These are phyloP conservation scores for Sinentomon sp. DNA, from an alignment of 2,888 invertebrate genomes.

Conservation along the genomic window DNA sequence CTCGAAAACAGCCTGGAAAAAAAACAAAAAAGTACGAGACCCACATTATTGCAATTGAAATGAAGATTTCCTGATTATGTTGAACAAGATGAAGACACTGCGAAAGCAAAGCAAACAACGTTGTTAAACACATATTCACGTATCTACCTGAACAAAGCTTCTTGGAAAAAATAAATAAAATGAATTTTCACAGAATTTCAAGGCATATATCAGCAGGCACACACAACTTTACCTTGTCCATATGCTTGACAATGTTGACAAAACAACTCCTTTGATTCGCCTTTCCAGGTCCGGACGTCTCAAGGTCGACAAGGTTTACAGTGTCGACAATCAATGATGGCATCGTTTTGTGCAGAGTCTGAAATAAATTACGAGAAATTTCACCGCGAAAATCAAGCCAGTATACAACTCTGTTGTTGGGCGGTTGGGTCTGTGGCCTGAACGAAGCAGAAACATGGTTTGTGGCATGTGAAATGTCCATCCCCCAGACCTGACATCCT, in stretches of 20 bases:
- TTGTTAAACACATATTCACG: too few species aligned
- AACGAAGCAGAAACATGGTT: too few species aligned
- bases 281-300: conserved; percentile 36
- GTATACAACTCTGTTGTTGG: too few species aligned
- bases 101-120: too few species aligned
- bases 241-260: conserved; percentile 44
- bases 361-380: conserved; percentile 21
- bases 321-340: conserved; percentile 61
- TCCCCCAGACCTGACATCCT: too few species aligned
- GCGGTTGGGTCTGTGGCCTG: too few species aligned
- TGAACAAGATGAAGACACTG: too few species aligned
- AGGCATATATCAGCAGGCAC: background rate
- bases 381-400: too few species aligned
- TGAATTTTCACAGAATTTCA: conserved; percentile 4
- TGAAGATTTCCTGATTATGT: conserved; percentile 13
- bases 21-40: too few species aligned
- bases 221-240: conserved; percentile 33
- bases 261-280: conserved; percentile 46
- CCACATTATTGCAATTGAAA: too few species aligned
- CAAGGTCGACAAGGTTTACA: conserved; percentile 54
- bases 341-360: conserved; percentile 48
- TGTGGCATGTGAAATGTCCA: too few species aligned
- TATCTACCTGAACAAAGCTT: too few species aligned
- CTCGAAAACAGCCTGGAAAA: conserved; percentile 27
- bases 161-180: conserved; percentile 16